Evolutionary conservation across 2,797 vertebrate species (phyloP).

Genomic region (Rallus crepitans): DNA sequence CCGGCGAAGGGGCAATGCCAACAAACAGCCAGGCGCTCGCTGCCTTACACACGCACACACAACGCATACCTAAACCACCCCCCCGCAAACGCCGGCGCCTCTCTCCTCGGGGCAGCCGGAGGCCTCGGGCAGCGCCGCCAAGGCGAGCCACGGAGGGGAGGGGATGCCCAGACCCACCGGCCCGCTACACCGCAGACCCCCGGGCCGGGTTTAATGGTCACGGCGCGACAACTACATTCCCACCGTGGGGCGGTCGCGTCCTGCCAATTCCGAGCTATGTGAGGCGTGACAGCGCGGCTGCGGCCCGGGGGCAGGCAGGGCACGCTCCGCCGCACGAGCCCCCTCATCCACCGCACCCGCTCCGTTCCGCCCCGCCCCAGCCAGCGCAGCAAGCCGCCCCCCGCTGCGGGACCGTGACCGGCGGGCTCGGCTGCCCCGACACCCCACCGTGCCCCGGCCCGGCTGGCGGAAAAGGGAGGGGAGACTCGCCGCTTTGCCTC

Average conservation of each 20-base stretch:
- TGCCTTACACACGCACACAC: accelerated
- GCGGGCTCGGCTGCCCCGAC: background rate
- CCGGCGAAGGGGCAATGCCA: accelerated
- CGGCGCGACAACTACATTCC: background rate
- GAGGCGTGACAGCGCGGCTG: background rate
- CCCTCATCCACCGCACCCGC: background rate
- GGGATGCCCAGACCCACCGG: background rate
- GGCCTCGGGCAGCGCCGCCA: background rate
- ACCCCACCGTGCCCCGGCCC: background rate
- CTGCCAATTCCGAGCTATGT: background rate
- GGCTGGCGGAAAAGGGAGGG: too few relatives aligned
- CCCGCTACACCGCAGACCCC: background rate
- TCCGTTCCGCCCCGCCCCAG: background rate
- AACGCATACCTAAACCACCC: too few relatives aligned
- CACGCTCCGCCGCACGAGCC: background rate
- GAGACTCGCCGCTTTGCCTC: accelerated
- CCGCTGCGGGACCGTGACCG: background rate
- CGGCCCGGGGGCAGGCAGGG: background rate
- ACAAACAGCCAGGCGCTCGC: accelerated
- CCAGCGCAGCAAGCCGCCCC: too few relatives aligned
- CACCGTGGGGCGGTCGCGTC: background rate
- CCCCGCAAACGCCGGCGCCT: background rate
- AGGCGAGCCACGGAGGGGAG: background rate
- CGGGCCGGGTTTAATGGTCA: background rate
- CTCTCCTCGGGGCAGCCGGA: background rate